Evolutionary conservation across 1,140 invertebrate species (phyloP), one percentile per base, ranked within the genome.

Genomic region (Cylas formicarius): DNA sequence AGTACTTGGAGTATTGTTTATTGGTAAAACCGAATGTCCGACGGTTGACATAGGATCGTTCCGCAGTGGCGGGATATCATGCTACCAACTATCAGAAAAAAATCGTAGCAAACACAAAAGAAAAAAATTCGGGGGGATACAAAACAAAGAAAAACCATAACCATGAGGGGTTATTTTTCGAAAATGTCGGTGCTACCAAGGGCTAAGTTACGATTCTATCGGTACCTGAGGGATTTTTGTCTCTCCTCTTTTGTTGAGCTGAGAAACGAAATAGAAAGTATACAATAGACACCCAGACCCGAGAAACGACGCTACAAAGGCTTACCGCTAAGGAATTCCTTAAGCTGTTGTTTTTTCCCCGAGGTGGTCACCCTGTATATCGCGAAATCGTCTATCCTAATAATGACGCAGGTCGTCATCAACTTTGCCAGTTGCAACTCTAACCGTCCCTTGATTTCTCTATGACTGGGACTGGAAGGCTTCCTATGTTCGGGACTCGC

Each of bases 371-470:
- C 88, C 69, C 84, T 81, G 60, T 83, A 89, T 10, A 92, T 71
- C 1, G 79, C 83, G 52, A 92, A 88, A 62, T 97, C 90, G 54
- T 90, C 84, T 50, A 97, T 80, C 56, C 90, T 76, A 17, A 97
- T 69, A 17, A 97, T 78, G 11, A 91, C 77, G 68, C 90, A 95
- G 8, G 88, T 85, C 4, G 90, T 93, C 83, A 95, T 90, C 22
- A 97, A 64, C 65, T 91, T 91, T 2, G 83, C 78, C 24, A 89
- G 66, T 61, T 89, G 84, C 42, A 80, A 74, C 3, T 84, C 64
- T 14, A 87, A 76, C 41, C 75, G 71, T 42, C 76, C 80, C 57
- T 83, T 80, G 1, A 85, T 76, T 37, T 57, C 51, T 28, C 50
- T 56, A 18, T 57, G 50, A 43, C 35, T 54, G 4, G 38, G 31